Percentiles rank a stretch among this genome's conserved stretches.
Evolutionary conservation across 2,113 vertebrate species (phyloP).

Genomic region (Epinephelus cyanopodus): DNA sequence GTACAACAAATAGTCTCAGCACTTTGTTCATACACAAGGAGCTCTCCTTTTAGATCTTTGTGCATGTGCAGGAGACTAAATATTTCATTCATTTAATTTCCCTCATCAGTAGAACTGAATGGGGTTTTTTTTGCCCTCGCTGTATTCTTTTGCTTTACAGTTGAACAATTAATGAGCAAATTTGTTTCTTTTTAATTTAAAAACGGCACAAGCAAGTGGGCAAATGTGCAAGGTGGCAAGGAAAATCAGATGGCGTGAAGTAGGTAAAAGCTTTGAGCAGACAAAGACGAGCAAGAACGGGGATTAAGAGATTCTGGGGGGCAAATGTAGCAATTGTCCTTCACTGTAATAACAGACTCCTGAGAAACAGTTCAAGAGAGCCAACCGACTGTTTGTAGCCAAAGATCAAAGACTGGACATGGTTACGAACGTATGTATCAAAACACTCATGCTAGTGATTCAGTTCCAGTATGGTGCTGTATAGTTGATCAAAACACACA

Average conservation of each 20-base stretch:
- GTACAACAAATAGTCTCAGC: neutral
- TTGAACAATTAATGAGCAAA: constrained; percentile 36
- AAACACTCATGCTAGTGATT: constrained; percentile 4
- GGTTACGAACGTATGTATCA: neutral
- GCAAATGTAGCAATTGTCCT: constrained; percentile 7
- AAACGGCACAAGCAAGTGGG: neutral
- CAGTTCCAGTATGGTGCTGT: neutral
- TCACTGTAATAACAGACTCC: neutral
- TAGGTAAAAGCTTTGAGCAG: constrained; percentile 18
- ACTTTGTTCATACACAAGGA: constrained; percentile 6
- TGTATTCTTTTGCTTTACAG: neutral
- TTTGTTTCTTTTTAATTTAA: constrained; percentile 54
- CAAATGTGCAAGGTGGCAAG: neutral
- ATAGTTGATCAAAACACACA: constrained; percentile 12
- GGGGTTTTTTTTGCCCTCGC: neutral
- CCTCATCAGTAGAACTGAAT: constrained; percentile 8
- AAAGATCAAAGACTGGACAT: constrained; percentile 10
- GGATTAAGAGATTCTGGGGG: constrained; percentile 33
- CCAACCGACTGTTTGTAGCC: neutral
- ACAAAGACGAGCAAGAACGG: constrained; percentile 38
- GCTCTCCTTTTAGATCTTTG: neutral
- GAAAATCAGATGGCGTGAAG: constrained; percentile 19
- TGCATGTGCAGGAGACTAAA: neutral
- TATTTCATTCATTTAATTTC: constrained; percentile 30
- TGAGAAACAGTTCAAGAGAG: neutral